A percentile compares a stretch with the other conserved stretches of the same genome.
phyloP scores from a whole-genome alignment of 2,797 vertebrate genomes.

The Salmo trutta region DNA sequence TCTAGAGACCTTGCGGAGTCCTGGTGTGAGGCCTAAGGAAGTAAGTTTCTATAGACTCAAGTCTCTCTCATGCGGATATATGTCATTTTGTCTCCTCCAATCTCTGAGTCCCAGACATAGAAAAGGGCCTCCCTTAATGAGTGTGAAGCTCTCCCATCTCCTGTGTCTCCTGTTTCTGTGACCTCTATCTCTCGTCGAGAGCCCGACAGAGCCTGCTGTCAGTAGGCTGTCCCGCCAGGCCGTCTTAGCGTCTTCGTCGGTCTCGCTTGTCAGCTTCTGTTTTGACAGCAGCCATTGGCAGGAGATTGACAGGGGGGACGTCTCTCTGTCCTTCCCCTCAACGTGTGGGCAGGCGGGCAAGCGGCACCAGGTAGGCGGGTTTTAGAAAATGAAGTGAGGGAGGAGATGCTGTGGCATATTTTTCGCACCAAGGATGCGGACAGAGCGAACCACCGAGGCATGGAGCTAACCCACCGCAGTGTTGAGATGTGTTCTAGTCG shows the following conservation, averaged over 20 bases:
- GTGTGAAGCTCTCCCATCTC: not conserved
- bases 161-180: not conserved
- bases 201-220: not conserved
- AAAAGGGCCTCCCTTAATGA: not conserved
- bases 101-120: not conserved
- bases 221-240: not conserved
- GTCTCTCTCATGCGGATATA: not conserved
- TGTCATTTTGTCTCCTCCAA: not conserved
- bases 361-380: not conserved
- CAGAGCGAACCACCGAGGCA: not conserved
- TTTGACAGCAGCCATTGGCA: conserved; percentile 6
- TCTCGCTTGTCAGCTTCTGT: not conserved
- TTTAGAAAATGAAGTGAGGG: not conserved
- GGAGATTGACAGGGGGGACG: not conserved
- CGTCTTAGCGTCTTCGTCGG: not conserved
- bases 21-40: no score
- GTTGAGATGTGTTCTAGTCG: not conserved
- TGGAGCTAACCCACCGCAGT: not conserved
- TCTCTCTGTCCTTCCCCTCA: not conserved
- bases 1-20: not conserved
- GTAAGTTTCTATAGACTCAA: not conserved
- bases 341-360: not conserved
- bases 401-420: not conserved
- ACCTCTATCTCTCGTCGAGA: not conserved
- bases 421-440: not conserved